Evolutionary conservation across 2,888 invertebrate genomes (phyloP).

Genomic region (Panopea generosa): DNA sequence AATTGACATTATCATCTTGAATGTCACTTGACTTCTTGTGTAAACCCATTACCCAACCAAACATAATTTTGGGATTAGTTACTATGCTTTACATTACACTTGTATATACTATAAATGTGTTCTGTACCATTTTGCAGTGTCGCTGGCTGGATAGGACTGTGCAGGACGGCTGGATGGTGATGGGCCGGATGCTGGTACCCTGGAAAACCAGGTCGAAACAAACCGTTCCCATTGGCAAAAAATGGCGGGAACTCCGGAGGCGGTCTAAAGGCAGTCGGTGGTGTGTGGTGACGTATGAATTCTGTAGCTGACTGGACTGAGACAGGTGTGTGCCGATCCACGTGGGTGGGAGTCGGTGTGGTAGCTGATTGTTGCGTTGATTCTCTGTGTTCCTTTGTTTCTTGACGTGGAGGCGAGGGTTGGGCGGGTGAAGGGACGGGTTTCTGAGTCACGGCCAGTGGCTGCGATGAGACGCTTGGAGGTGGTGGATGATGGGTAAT

Average conservation of each 20-base stretch:
- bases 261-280: conserved; percentile 79
- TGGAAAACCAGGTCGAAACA: conserved; percentile 82
- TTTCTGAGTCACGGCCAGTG: conserved; percentile 44
- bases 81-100: too few species aligned
- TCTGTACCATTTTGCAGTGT: conserved; percentile 82
- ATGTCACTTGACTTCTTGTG: too few species aligned
- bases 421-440: conserved; percentile 53
- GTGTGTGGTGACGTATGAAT: conserved; percentile 78
- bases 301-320: conserved; percentile 68
- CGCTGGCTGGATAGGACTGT: conserved; percentile 74
- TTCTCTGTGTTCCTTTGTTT: conserved; percentile 21
- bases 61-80: too few species aligned
- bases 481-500: conserved; percentile 47
- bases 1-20: too few species aligned
- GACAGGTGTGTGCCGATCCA: conserved; percentile 67
- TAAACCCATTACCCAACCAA: too few species aligned
- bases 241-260: conserved; percentile 83
- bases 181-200: conserved; percentile 82
- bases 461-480: background rate
- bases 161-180: conserved; percentile 80
- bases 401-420: conserved; percentile 33
- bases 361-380: conserved; percentile 40
- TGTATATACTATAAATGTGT: too few species aligned
- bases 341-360: conserved; percentile 54
- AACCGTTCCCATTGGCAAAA: conserved; percentile 83